Evolutionary conservation across 2,797 vertebrate genomes (phyloP).

Genomic region (Malacoraja senta): DNA sequence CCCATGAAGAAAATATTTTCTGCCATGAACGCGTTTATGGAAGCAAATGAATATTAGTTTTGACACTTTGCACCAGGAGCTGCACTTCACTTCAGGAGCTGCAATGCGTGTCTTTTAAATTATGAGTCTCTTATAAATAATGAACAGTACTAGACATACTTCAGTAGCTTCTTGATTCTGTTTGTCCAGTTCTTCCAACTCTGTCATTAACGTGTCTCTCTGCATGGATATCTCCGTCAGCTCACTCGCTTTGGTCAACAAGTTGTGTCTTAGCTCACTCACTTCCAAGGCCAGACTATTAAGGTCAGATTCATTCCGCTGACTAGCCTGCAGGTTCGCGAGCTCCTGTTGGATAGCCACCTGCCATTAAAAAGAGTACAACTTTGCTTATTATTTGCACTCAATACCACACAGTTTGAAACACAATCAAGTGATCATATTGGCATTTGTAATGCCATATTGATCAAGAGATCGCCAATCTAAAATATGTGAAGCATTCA

Average conservation of each 20-base stretch:
- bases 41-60: not conserved
- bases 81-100: not conserved
- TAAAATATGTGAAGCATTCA: not conserved
- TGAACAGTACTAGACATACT: conserved; percentile 56
- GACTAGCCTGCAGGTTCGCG: conserved; percentile 50
- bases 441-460: not conserved
- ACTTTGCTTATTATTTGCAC: not conserved
- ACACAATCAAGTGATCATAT: not conserved
- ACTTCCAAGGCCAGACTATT: conserved; percentile 49
- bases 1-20: not conserved
- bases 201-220: conserved; percentile 67
- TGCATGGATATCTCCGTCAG: conserved; percentile 67
- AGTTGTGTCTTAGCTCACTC: conserved; percentile 61
- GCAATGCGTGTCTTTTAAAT: not conserved
- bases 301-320: conserved; percentile 40
- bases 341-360: conserved; percentile 56
- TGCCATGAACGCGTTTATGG: not conserved
- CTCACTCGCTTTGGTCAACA: conserved; percentile 65
- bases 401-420: not conserved
- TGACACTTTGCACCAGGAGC: not conserved
- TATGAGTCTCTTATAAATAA: not conserved
- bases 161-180: conserved; percentile 92
- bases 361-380: conserved; percentile 41
- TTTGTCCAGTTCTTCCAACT: conserved; percentile 84
- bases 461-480: not conserved